Conservation (phyloP, 2,797 vertebrate genomes). For the Ciconia nigra region DNA sequence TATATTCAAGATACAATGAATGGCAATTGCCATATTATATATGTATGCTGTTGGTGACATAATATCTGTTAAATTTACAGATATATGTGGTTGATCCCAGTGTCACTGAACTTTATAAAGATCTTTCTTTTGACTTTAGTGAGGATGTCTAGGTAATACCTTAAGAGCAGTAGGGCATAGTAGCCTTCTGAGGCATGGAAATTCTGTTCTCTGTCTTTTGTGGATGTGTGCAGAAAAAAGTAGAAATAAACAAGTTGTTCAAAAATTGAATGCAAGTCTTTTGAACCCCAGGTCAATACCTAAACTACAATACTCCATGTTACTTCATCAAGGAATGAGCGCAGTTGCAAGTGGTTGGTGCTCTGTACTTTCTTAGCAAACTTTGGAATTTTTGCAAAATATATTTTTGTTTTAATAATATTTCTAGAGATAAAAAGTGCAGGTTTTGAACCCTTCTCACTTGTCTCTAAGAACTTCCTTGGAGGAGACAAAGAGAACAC, state of each 20-base stretch:
- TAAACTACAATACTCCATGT: background rate
- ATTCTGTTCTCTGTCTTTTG: background rate
- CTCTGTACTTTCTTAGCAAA: background rate
- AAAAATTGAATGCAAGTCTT: background rate
- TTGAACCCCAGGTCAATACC: background rate
- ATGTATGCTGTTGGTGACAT: background rate
- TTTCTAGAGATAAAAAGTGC: background rate
- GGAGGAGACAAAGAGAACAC: background rate
- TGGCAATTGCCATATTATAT: background rate
- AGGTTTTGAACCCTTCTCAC: background rate
- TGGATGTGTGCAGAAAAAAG: background rate
- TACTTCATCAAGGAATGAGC: background rate
- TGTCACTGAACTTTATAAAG: background rate
- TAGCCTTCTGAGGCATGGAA: background rate
- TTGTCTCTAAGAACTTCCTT: background rate
- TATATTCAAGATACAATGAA: background rate
- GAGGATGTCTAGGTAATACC: background rate
- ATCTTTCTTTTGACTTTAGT: background rate
- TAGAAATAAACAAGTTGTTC: background rate
- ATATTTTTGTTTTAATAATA: background rate
- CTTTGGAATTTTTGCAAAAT: background rate
- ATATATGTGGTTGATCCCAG: background rate
- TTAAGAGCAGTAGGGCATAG: background rate
- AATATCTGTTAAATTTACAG: background rate
- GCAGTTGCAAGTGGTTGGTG: background rate